Evolutionary conservation across 2,113 vertebrate genomes (phyloP).

Genomic region (Tautogolabrus adspersus): DNA sequence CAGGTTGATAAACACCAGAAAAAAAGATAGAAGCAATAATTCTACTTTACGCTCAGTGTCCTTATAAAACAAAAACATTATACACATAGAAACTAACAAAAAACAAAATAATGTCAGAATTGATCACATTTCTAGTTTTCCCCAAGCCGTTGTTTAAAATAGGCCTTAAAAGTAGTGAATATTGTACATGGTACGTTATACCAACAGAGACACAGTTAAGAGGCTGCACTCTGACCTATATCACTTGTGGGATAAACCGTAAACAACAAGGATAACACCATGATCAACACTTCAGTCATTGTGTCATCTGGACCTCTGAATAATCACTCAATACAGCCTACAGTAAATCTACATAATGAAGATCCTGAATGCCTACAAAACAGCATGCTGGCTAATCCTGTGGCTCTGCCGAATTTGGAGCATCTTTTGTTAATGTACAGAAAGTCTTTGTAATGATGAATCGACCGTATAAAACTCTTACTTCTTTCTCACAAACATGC

Average conservation of each 20-base stretch:
- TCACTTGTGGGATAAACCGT: constrained; percentile 2
- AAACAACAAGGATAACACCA: neutral
- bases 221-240: neutral
- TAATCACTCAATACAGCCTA: constrained; percentile 1
- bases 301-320: constrained; percentile 22
- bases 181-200: neutral
- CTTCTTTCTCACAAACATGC: constrained; percentile 25
- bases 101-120: too few species aligned
- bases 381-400: constrained; percentile 55
- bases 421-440: constrained; percentile 34
- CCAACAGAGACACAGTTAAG: neutral
- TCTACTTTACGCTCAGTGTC: too few species aligned
- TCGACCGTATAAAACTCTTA: constrained; percentile 14
- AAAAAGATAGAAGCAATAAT: too few species aligned
- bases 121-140: too few species aligned
- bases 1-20: too few species aligned
- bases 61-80: too few species aligned
- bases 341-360: constrained; percentile 42
- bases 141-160: too few species aligned
- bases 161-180: too few species aligned
- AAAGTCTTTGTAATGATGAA: constrained; percentile 51
- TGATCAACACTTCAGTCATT: constrained; percentile 23
- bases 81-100: too few species aligned
- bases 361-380: constrained; percentile 43
- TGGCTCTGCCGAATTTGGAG: constrained; percentile 39